Conservation (phyloP, 2,113 vertebrate genomes). For the Trichechus manatus region DNA sequence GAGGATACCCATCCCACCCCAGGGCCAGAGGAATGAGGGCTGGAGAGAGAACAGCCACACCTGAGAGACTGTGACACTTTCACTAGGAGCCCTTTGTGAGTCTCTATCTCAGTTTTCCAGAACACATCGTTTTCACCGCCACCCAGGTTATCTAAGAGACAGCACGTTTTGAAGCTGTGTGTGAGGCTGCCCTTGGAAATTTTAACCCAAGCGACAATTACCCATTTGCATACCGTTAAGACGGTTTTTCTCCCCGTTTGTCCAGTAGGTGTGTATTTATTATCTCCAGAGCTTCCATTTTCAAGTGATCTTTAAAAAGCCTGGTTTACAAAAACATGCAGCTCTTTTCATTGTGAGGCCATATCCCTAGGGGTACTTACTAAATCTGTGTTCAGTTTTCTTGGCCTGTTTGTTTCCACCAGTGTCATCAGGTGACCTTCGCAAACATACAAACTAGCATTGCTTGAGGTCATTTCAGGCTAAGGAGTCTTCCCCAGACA, state of each 20-base stretch:
- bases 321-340: constrained; percentile 47
- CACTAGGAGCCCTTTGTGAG: not conserved
- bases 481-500: not conserved
- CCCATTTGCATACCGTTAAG: not conserved
- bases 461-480: constrained; percentile 19
- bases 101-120: not conserved
- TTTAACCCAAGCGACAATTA: not conserved
- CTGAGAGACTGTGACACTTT: not conserved
- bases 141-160: not conserved
- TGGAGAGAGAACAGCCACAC: not conserved
- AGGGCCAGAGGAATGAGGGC: not conserved
- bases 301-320: constrained; percentile 52
- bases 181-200: not conserved
- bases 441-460: not conserved
- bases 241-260: not conserved
- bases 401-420: not conserved
- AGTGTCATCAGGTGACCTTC: constrained; percentile 2
- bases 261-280: not conserved
- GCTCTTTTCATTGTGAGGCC: not conserved
- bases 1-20: not conserved
- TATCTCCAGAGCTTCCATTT: constrained; percentile 12
- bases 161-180: not conserved
- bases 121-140: not conserved
- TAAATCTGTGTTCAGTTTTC: constrained; percentile 36
- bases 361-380: not conserved